phyloP scores from a whole-genome alignment of 1,140 invertebrate genomes.

The Orius laevigatus region DNA sequence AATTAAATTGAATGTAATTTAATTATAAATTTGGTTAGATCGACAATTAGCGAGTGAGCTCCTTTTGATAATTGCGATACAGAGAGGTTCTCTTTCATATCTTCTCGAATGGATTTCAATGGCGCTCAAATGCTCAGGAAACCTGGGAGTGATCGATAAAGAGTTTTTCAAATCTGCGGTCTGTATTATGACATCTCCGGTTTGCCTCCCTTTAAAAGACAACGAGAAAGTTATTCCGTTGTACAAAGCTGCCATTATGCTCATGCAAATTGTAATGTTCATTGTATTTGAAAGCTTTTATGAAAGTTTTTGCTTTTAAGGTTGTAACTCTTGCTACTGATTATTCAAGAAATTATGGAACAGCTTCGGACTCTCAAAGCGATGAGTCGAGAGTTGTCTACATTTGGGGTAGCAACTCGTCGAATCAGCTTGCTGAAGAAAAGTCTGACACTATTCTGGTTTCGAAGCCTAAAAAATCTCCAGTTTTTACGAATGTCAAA shows the following conservation, averaged over 20 bases:
- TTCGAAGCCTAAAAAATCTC: slow-evolving; percentile 41
- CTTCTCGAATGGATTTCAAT: slow-evolving; percentile 48
- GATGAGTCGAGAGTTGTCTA: slow-evolving; percentile 34
- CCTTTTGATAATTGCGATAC: slow-evolving; percentile 37
- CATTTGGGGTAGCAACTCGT: slow-evolving; percentile 53
- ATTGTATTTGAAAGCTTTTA: slow-evolving; percentile 8
- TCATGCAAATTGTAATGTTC: slow-evolving; percentile 34
- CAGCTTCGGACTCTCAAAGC: slow-evolving; percentile 15
- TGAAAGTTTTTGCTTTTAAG: slow-evolving; percentile 21
- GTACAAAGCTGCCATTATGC: slow-evolving; percentile 34
- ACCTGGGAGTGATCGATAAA: slow-evolving; percentile 16
- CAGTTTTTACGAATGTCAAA: slow-evolving; percentile 37
- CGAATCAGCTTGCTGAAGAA: slow-evolving; percentile 43
- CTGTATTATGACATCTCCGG: slow-evolving; percentile 1
- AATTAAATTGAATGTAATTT: background rate
- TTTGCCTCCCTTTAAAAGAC: background rate
- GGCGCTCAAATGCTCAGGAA: slow-evolving; percentile 29
- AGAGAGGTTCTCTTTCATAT: slow-evolving; percentile 43
- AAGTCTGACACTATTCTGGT: slow-evolving; percentile 40
- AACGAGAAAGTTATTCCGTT: slow-evolving; percentile 25
- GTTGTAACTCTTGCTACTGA: slow-evolving; percentile 30
- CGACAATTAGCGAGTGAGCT: slow-evolving; percentile 37
- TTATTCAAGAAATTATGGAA: slow-evolving; percentile 26
- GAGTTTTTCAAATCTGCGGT: slow-evolving; percentile 7
- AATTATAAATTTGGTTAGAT: slow-evolving; percentile 19